Evolutionary conservation across 2,888 invertebrate species (phyloP).

Genomic region (Schizaphis graminum): DNA sequence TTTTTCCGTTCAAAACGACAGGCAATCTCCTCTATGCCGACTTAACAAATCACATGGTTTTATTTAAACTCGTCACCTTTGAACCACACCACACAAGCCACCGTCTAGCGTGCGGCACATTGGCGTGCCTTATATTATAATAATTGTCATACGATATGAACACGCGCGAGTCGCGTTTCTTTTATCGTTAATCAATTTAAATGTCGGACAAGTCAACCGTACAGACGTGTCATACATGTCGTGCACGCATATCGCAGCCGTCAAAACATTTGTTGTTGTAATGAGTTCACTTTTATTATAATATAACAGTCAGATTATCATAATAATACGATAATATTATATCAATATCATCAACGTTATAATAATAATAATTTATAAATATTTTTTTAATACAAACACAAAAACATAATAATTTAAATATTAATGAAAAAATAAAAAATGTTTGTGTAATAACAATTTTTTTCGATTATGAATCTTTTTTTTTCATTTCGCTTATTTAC

Average conservation of each 20-base stretch:
- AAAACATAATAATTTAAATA: too few relatives aligned
- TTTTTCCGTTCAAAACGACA: constrained; percentile 3
- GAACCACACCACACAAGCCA: neutral
- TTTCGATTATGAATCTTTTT: too few relatives aligned
- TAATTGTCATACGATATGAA: neutral
- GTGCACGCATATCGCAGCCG: neutral
- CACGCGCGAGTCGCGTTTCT: neutral
- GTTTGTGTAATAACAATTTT: too few relatives aligned
- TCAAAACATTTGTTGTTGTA: neutral
- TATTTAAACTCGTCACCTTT: constrained; percentile 43
- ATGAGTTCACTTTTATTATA: neutral
- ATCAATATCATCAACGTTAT: neutral
- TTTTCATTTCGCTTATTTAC: too few relatives aligned
- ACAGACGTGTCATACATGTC: neutral
- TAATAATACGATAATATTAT: neutral
- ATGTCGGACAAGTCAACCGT: neutral
- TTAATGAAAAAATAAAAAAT: too few relatives aligned
- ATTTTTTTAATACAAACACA: too few relatives aligned
- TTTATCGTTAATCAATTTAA: neutral
- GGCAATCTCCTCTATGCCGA: neutral
- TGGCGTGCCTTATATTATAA: neutral
- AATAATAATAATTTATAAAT: too few relatives aligned
- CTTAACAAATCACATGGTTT: constrained; percentile 41
- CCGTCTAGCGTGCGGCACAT: neutral
- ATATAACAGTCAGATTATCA: neutral